Percentiles rank a stretch among this genome's conserved stretches.
Evolutionary conservation across 2,888 invertebrate genomes (phyloP).

Genomic region (Pollenia labialis): DNA sequence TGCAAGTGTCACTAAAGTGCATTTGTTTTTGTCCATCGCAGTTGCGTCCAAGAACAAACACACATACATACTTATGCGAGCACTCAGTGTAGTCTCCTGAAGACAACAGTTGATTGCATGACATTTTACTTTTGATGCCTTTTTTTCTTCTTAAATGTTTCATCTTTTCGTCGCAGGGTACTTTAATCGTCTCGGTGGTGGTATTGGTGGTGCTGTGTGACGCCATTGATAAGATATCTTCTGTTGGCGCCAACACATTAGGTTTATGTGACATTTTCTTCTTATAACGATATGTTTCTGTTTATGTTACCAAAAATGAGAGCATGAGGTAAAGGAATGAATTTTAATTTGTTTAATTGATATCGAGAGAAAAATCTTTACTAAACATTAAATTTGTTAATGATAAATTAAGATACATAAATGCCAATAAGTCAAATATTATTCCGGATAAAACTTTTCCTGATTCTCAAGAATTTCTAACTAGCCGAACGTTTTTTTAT

Average conservation of each 20-base stretch:
- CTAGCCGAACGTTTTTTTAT: too few relatives aligned
- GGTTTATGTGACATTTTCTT: slow-evolving; percentile 70
- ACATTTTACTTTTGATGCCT: slow-evolving; percentile 61
- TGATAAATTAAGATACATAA: neutral
- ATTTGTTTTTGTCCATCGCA: slow-evolving; percentile 63
- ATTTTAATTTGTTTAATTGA: slow-evolving; percentile 16
- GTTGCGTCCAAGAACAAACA: slow-evolving; percentile 1
- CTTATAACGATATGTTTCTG: slow-evolving; percentile 19
- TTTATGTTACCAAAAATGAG: slow-evolving; percentile 30
- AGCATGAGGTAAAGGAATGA: slow-evolving; percentile 36
- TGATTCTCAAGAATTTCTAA: too few relatives aligned
- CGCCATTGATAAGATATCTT: slow-evolving; percentile 77
- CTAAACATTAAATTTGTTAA: neutral
- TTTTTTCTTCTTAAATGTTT: slow-evolving; percentile 32
- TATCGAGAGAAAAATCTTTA: slow-evolving; percentile 38
- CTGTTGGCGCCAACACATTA: slow-evolving; percentile 76
- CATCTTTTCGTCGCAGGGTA: slow-evolving; percentile 24
- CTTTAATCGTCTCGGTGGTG: slow-evolving; percentile 49
- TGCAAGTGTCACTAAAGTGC: slow-evolving; percentile 70
- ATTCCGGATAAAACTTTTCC: too few relatives aligned
- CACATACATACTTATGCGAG: neutral
- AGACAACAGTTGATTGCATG: slow-evolving; percentile 68
- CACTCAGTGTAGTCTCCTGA: slow-evolving; percentile 38
- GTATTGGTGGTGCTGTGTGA: slow-evolving; percentile 59
- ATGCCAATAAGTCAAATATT: neutral